Evolutionary conservation across 2,113 vertebrate genomes (phyloP).

Genomic region (Corvus cornix): DNA sequence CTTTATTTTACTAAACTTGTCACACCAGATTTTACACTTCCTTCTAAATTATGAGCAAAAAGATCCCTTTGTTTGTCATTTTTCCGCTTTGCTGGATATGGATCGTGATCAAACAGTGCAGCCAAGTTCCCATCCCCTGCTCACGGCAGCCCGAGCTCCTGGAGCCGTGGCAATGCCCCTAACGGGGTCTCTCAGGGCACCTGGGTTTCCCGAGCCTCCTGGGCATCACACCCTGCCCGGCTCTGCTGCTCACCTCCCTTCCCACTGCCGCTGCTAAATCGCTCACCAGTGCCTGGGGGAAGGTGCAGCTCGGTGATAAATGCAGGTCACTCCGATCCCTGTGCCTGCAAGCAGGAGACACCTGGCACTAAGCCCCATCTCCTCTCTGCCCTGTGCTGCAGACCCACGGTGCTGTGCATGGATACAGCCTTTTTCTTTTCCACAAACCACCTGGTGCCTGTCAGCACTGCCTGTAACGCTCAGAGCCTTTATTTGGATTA

Average conservation of each 20-base stretch:
- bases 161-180: background rate
- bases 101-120: background rate
- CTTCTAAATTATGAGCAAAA: conserved; percentile 45
- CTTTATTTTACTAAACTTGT: conserved; percentile 47
- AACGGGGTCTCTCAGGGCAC: background rate
- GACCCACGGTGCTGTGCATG: rapidly evolving
- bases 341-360: background rate
- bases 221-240: background rate
- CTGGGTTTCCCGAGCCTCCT: background rate
- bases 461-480: background rate
- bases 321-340: background rate
- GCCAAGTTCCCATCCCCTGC: background rate
- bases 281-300: background rate
- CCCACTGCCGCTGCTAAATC: background rate
- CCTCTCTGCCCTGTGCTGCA: rapidly evolving
- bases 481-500: background rate
- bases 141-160: background rate
- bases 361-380: background rate
- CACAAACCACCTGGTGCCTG: background rate
- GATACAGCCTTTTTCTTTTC: background rate
- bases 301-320: background rate
- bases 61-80: conserved; percentile 50
- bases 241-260: background rate
- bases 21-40: conserved; percentile 59
- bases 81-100: conserved; percentile 9